Base-by-base conservation (phyloP, 2,797 vertebrate species). In the Dendrocincla tyrannina region DNA sequence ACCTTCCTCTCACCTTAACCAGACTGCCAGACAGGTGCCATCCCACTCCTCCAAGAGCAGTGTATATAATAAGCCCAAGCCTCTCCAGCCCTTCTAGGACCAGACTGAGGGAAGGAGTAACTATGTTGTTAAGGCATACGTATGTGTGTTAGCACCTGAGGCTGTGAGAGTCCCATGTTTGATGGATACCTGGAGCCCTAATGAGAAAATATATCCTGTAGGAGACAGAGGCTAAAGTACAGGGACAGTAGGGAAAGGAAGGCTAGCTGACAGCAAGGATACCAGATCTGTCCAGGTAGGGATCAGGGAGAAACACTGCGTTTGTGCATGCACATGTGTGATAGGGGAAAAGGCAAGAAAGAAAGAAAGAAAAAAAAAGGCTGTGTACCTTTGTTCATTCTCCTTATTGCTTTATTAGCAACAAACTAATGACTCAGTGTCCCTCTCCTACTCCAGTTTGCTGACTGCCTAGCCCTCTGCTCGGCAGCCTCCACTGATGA, bases 291-390 rank as follows among this genome's bases (percentile, higher is more conserved):
- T 55, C 41, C 60, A 60, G 72, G 30, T 11, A 86, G 37, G 42
- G 14, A 44, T 35, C 44, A 37, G 47, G 47, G 37, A 70, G 49
- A 42, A 91, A 64, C 12, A 4, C 15, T 7, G 3, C 32, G 17
- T 4, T 20, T 25, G 32, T 18, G 24, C 8, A 5, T 3, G 5
- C 13, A 7, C 5, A 11, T 9, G 2, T 30, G 22, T 18, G 17
- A 47, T 6, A 75, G 44, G 10, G n/a, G 35, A 55, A 86, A 66
- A 85, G 19, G 23, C 11, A 69, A 74, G 46, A 47, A 53, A 91
- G 42, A 47, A 56, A 91, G 13, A 60, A 72, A 52, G 2, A 5
- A 39, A 67, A 64, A 44, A 78, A 67, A 72, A 11, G 6, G 5
- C 50, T 77, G 9, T 25, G 20, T 58, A 73, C 44, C 60, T 75